Base-by-base conservation (phyloP, 2,888 invertebrate genomes). In the Lycia hirtaria region DNA sequence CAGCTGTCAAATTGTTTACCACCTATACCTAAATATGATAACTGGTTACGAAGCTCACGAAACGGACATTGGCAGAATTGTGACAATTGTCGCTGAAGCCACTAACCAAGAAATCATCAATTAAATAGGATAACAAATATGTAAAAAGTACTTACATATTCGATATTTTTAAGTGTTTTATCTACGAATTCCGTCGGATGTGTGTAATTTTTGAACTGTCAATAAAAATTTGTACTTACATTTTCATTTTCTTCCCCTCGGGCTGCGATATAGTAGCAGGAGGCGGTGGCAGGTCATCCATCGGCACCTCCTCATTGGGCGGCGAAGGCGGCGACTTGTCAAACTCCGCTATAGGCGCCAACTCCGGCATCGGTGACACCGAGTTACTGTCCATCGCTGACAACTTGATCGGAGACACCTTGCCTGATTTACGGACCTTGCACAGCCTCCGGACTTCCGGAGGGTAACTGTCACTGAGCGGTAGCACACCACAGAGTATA, bases 311-410 rank as follows among this genome's bases (percentile, higher is more conserved):
- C 67, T 93, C 93, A 68, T 93, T 93, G 26, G 94, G 94, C 30
- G 94, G 94, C 65, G 94, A 94, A 5, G 94, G 94, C 26, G 94
- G 94, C 6, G 94, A 94, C 86, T 94, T 94, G 78, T 95, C 95
- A 75, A 95, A 95, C 87, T 95, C 95, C 44, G 95, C 94, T 65
- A 95, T 95, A 24, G 95, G 95, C 53, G 95, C 95, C 80, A 94
- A 81, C 72, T 94, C 94, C 65, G 94, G 94, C 94, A 94, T 94
- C 62, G 94, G 94, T 14, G 94, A 94, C 78, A 94, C 94, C 75
- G 94, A 94, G 87, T 94, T 94, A 87, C 93, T 94, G 85, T 94
- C 94, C 94, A 94, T 94, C 72, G 91, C 92, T 65, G 91, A 90
- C 81, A 92, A 83, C 88, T 92, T 92, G 82, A 92, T 91, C 60